These are phyloP conservation scores for Cephalopterus ornatus DNA, from an alignment of 2,113 vertebrate genomes.

Conservation along the genomic window DNA sequence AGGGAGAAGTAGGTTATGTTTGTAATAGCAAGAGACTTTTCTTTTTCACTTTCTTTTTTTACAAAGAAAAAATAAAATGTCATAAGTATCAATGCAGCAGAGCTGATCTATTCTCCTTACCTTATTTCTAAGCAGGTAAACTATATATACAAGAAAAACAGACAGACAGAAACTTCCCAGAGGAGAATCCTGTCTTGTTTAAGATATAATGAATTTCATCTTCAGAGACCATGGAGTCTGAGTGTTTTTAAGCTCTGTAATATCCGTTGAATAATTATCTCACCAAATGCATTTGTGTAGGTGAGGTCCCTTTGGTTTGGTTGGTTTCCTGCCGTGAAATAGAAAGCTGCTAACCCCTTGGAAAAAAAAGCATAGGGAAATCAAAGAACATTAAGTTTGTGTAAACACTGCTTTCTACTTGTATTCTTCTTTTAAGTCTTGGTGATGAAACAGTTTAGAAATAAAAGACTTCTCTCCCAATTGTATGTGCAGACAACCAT, in stretches of 20 bases:
- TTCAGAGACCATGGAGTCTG: slow-evolving; percentile 39
- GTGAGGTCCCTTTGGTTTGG: slow-evolving; percentile 63
- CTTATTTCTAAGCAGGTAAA: slow-evolving; percentile 63
- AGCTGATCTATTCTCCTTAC: slow-evolving; percentile 43
- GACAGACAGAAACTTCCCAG: slow-evolving; percentile 53
- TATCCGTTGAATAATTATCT: slow-evolving; percentile 67
- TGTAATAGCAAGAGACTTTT: slow-evolving; percentile 51
- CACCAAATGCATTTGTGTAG: slow-evolving; percentile 57
- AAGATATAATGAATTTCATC: slow-evolving; percentile 62
- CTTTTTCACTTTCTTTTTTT: background rate
- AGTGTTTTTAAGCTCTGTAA: slow-evolving; percentile 40
- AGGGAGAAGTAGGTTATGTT: slow-evolving; percentile 56
- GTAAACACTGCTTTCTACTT: slow-evolving; percentile 43
- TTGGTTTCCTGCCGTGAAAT: slow-evolving; percentile 60
- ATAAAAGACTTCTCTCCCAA: background rate
- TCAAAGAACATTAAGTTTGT: background rate
- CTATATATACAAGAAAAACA: slow-evolving; percentile 45
- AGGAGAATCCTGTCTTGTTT: slow-evolving; percentile 53
- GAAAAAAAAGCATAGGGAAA: slow-evolving; percentile 36
- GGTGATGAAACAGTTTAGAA: slow-evolving; percentile 29
- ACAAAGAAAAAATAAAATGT: slow-evolving; percentile 39
- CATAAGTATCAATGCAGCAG: slow-evolving; percentile 42
- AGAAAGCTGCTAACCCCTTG: slow-evolving; percentile 52
- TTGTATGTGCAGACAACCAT: background rate
- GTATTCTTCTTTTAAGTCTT: slow-evolving; percentile 17